Percentiles rank a stretch among this genome's conserved stretches.
phyloP scores from a whole-genome alignment of 2,797 vertebrate genomes.

The Petrocephalus schoutedeni region DNA sequence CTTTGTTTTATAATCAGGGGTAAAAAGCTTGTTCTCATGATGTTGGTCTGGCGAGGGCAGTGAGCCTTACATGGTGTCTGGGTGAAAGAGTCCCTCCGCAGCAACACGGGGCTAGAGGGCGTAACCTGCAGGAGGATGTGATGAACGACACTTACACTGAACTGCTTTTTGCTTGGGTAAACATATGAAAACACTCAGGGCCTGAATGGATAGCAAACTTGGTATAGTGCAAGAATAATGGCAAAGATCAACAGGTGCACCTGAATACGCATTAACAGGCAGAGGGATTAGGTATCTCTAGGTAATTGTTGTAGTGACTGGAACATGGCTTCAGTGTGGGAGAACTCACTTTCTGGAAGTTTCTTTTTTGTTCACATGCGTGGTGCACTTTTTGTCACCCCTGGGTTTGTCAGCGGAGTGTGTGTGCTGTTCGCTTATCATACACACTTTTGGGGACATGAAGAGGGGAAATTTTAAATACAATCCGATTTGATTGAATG shows the following conservation, averaged over 20 bases:
- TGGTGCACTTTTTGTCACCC: neutral
- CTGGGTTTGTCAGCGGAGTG: neutral
- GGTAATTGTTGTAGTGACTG: neutral
- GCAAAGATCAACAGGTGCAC: neutral
- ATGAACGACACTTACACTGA: constrained; percentile 38
- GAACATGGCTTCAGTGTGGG: neutral
- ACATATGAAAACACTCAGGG: neutral
- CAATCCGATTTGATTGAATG: neutral
- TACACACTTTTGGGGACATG: neutral
- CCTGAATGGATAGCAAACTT: neutral
- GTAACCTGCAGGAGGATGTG: neutral
- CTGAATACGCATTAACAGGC: neutral
- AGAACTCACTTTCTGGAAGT: neutral
- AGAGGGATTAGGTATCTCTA: neutral
- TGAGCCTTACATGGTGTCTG: neutral
- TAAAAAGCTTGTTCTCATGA: neutral
- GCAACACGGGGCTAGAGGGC: neutral
- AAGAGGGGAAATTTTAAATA: neutral
- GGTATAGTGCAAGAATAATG: neutral
- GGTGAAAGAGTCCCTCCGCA: neutral
- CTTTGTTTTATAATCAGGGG: neutral
- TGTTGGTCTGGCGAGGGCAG: neutral
- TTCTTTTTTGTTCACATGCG: neutral
- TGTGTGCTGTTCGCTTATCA: neutral
- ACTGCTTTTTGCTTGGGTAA: constrained; percentile 51